Conservation (phyloP, 2,888 invertebrate species). For the Frankliniella intonsa region DNA sequence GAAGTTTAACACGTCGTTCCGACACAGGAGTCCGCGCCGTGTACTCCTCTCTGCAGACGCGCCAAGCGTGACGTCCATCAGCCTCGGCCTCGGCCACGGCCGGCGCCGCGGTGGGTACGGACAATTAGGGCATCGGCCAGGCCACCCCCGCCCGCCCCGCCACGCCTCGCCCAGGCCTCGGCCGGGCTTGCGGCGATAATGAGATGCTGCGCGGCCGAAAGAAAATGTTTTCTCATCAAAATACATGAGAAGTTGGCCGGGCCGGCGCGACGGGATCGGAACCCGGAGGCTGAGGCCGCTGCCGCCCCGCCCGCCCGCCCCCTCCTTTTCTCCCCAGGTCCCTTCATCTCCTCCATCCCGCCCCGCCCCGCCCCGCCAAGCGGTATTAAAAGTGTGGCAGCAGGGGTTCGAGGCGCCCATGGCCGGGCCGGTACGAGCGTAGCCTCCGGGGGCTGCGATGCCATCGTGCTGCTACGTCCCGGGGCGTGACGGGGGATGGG, state of each 20-base stretch:
- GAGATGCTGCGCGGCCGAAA: neutral
- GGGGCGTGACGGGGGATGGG: neutral
- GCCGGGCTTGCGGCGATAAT: neutral
- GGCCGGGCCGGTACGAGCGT: neutral
- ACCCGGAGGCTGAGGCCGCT: neutral
- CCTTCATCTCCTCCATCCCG: neutral
- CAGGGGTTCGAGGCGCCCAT: neutral
- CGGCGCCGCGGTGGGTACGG: neutral
- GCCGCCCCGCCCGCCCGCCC: neutral
- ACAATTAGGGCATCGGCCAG: neutral
- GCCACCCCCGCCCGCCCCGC: neutral
- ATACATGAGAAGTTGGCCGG: conserved; percentile 23
- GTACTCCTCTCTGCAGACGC: too few relatives aligned
- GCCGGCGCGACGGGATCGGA: neutral
- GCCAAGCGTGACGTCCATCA: too few relatives aligned
- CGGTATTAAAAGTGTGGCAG: neutral
- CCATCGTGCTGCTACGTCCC: neutral
- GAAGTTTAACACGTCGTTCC: too few relatives aligned
- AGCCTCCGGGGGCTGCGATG: neutral
- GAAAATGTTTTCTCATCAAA: conserved; percentile 27
- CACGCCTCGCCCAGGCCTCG: neutral
- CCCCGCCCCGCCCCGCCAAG: neutral
- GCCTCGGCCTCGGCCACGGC: neutral
- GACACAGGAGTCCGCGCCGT: too few relatives aligned
- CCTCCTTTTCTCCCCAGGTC: neutral